These are phyloP conservation scores for Lepidurus packardi DNA, from an alignment of 1,140 invertebrate species.

Conservation along the genomic window DNA sequence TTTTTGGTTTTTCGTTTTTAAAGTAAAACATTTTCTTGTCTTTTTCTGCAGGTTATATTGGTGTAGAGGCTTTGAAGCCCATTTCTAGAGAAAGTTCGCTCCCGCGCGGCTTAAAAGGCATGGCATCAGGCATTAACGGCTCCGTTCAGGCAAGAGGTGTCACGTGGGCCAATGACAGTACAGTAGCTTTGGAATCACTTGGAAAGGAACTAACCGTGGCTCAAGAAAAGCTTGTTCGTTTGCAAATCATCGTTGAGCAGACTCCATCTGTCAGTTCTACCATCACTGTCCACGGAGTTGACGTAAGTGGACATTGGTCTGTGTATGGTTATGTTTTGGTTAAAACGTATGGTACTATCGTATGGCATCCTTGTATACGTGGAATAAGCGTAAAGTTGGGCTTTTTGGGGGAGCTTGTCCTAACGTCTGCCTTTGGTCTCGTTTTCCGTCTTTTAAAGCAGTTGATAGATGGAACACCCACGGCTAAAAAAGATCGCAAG, in stretches of 20 bases:
- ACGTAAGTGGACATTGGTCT: background rate
- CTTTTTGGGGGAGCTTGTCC: slow-evolving; percentile 23
- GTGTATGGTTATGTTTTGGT: background rate
- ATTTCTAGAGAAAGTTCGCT: slow-evolving; percentile 43
- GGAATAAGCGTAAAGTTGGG: background rate
- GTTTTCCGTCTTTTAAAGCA: background rate
- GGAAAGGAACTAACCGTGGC: slow-evolving; percentile 56
- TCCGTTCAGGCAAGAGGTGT: slow-evolving; percentile 8
- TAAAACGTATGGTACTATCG: slow-evolving; percentile 1
- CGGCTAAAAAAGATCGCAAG: slow-evolving; percentile 60
- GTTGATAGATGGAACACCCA: slow-evolving; percentile 46
- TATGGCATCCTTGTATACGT: background rate
- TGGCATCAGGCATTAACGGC: background rate
- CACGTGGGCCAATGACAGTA: slow-evolving; percentile 35
- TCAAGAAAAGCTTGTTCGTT: slow-evolving; percentile 58
- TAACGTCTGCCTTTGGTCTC: slow-evolving; percentile 27
- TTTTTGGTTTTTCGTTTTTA: background rate
- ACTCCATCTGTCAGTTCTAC: slow-evolving; percentile 40
- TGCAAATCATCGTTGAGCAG: slow-evolving; percentile 54
- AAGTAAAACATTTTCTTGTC: background rate
- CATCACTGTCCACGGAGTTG: background rate
- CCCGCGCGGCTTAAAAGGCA: slow-evolving; percentile 42
- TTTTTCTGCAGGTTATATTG: background rate
- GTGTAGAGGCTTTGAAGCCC: slow-evolving; percentile 25
- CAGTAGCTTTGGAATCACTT: slow-evolving; percentile 51